These are phyloP conservation scores for Boloria euphrosyne DNA, from an alignment of 2,888 invertebrate species.

Conservation along the genomic window DNA sequence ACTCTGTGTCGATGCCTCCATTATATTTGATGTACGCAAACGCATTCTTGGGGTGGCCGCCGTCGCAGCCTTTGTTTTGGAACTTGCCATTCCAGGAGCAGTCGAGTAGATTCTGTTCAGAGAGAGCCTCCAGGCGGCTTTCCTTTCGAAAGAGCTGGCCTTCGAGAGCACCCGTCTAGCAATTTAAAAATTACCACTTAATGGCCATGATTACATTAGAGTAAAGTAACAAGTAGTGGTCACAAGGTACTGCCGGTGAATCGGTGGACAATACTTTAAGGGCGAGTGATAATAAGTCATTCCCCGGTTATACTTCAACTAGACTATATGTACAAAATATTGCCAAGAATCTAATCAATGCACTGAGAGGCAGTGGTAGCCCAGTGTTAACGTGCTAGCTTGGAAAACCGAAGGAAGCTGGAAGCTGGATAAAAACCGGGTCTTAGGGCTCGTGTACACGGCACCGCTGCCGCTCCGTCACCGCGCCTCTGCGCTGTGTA, in stretches of 20 bases:
- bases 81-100: slow-evolving; percentile 82
- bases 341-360: too few species aligned
- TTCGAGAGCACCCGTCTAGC: slow-evolving; percentile 92
- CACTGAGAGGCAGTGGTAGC: too few species aligned
- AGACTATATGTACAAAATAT: too few species aligned
- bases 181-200: not conserved
- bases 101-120: slow-evolving; percentile 95
- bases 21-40: slow-evolving; percentile 91
- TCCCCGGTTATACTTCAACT: too few species aligned
- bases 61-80: slow-evolving; percentile 94
- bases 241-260: not conserved
- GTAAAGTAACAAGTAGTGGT: not conserved
- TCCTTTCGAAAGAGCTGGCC: slow-evolving; percentile 92
- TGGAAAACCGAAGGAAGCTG: too few species aligned
- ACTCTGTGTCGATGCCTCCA: slow-evolving; percentile 90
- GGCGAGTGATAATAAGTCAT: too few species aligned
- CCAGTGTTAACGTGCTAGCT: too few species aligned
- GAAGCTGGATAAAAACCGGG: too few species aligned
- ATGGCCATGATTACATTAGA: not conserved
- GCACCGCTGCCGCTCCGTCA: too few species aligned
- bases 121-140: slow-evolving; percentile 89
- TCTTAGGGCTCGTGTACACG: too few species aligned
- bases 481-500: too few species aligned
- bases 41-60: slow-evolving; percentile 90
- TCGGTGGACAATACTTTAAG: too few species aligned